These are phyloP conservation scores for Melanotus villosus DNA, from an alignment of 2,888 invertebrate species.

Conservation along the genomic window DNA sequence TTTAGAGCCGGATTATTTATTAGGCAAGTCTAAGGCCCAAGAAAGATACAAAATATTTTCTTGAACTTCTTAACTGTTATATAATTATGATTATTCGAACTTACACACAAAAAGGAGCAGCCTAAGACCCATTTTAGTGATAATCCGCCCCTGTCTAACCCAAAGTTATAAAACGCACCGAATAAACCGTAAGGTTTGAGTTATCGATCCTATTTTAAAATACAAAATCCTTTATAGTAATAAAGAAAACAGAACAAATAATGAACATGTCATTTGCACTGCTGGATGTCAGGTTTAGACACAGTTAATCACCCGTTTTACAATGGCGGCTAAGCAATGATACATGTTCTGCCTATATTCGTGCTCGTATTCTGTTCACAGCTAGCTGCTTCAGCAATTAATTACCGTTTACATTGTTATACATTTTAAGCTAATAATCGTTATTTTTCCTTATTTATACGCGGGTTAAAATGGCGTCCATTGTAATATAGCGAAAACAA, in stretches of 20 bases:
- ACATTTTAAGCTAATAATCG: constrained; percentile 10
- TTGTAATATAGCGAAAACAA: too few relatives aligned
- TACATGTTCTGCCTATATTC: constrained; percentile 22
- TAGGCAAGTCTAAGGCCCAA: too few relatives aligned
- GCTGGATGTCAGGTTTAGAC: constrained; percentile 49
- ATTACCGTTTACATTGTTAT: constrained; percentile 22
- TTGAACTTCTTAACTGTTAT: too few relatives aligned
- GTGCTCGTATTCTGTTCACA: constrained; percentile 6
- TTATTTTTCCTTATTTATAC: constrained; percentile 1
- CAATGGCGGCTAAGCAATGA: constrained; percentile 42
- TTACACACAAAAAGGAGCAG: too few relatives aligned
- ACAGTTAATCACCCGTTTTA: constrained; percentile 50
- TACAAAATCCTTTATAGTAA: constrained; percentile 36
- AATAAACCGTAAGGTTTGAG: not conserved
- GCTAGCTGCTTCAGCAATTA: constrained; percentile 12
- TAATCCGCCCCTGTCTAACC: too few relatives aligned
- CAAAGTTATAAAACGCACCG: too few relatives aligned
- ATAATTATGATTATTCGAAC: too few relatives aligned
- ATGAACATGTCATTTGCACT: constrained; percentile 50
- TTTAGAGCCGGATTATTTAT: too few relatives aligned
- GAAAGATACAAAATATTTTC: too few relatives aligned
- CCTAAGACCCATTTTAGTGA: too few relatives aligned
- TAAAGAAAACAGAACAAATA: constrained; percentile 46
- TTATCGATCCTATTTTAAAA: constrained; percentile 35
- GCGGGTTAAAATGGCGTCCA: not conserved